phyloP scores from a whole-genome alignment of 2,797 vertebrate species.

The Chaetophractus vellerosus region DNA sequence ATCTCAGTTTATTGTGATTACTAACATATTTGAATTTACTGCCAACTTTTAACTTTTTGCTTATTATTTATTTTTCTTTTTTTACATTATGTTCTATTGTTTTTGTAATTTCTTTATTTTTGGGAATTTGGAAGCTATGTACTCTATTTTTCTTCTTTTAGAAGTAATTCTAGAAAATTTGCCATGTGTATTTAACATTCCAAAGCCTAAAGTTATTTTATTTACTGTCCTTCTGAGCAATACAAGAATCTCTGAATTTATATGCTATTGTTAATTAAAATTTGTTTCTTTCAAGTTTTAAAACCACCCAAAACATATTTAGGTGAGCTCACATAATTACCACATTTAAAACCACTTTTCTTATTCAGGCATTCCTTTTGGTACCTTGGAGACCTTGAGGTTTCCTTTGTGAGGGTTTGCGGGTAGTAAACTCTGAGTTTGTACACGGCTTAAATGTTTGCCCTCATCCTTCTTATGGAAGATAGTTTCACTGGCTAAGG shows the following conservation, averaged over 20 bases:
- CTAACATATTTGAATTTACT: background rate
- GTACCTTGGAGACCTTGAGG: background rate
- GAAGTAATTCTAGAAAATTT: background rate
- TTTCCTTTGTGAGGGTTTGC: fast-evolving
- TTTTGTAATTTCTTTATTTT: background rate
- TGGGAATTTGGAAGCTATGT: background rate
- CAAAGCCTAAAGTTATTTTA: background rate
- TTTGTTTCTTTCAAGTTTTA: background rate
- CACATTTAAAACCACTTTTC: too few species aligned
- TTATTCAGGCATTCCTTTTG: background rate
- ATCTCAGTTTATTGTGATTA: background rate
- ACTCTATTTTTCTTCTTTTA: background rate
- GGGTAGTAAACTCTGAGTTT: background rate
- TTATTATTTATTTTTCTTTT: background rate
- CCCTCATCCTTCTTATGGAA: background rate
- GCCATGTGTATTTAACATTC: background rate
- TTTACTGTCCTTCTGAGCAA: background rate
- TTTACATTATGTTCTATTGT: background rate
- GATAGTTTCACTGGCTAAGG: background rate
- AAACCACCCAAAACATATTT: too few species aligned
- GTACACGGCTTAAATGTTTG: background rate
- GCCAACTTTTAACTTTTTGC: background rate
- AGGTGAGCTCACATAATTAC: background rate
- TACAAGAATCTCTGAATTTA: background rate
- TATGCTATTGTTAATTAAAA: background rate